phyloP scores from a whole-genome alignment of 53 echinoderm and acorn worm genomes.

The Apostichopus leukothele region DNA sequence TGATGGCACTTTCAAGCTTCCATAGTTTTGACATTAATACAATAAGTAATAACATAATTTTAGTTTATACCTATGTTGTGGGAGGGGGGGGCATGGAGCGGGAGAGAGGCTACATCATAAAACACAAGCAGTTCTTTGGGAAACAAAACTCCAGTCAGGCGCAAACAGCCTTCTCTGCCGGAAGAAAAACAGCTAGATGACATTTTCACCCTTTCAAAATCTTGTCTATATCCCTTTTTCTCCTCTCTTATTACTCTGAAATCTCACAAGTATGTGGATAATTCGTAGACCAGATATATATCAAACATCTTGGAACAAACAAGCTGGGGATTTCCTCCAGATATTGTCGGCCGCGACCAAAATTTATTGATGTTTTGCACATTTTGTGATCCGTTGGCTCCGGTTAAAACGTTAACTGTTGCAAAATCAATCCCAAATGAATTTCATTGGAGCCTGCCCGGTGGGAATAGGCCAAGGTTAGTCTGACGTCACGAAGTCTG shows the following conservation, averaged over 20 bases:
- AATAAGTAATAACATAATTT: too few species aligned
- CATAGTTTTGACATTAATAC: too few species aligned
- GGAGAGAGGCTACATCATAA: too few species aligned
- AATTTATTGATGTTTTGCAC: slow-evolving; percentile 3
- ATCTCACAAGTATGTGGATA: not conserved
- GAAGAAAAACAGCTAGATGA: too few species aligned
- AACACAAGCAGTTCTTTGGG: too few species aligned
- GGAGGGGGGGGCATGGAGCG: too few species aligned
- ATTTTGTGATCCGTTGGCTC: slow-evolving; percentile 11
- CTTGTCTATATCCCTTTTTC: not conserved
- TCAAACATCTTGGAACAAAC: not conserved
- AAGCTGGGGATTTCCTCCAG: not conserved
- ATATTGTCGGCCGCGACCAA: not conserved
- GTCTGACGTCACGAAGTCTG: not conserved
- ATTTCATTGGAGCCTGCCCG: slow-evolving; percentile 8
- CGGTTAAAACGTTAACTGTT: not conserved
- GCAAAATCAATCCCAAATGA: slow-evolving; percentile 28
- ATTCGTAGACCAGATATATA: not conserved
- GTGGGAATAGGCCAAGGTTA: slow-evolving; percentile 19
- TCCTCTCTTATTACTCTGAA: not conserved
- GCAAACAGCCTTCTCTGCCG: too few species aligned
- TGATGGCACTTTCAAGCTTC: too few species aligned
- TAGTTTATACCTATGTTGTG: too few species aligned
- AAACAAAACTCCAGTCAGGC: too few species aligned
- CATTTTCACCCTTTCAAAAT: too few species aligned